These are phyloP conservation scores for Tachuris rubrigastra DNA, from an alignment of 2,113 vertebrate species.

Conservation along the genomic window DNA sequence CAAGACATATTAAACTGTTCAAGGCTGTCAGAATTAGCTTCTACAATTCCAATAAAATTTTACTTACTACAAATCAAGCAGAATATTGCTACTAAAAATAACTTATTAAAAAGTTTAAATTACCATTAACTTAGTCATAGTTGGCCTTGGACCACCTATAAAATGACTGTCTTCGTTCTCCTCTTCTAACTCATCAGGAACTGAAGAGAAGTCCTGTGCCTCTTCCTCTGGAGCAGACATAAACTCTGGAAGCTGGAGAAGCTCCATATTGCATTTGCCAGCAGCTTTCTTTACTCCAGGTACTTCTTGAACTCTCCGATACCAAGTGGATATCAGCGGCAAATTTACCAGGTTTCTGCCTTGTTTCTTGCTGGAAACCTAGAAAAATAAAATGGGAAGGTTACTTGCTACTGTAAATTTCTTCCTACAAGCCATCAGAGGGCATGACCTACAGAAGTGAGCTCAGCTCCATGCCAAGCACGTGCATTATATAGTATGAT, in stretches of 20 bases:
- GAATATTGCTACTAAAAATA: neutral
- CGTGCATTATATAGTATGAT: neutral
- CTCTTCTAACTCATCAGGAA: constrained; percentile 55
- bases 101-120: neutral
- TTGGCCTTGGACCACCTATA: constrained; percentile 92
- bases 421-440: neutral
- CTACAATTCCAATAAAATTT: neutral
- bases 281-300: constrained; percentile 82
- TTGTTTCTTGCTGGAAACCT: constrained; percentile 76
- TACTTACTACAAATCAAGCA: neutral
- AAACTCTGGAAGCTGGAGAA: constrained; percentile 67
- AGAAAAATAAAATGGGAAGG: neutral
- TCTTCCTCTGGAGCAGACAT: neutral
- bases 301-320: constrained; percentile 86
- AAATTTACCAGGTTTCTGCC: constrained; percentile 69
- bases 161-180: constrained; percentile 74
- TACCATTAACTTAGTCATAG: constrained; percentile 95
- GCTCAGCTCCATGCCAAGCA: neutral
- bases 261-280: constrained; percentile 79
- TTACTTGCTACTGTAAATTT: neutral
- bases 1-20: neutral
- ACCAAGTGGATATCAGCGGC: constrained; percentile 87
- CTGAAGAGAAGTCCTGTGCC: neutral
- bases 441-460: neutral
- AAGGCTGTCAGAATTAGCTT: neutral